Percentiles rank a stretch among this genome's conserved stretches.
Evolutionary conservation across 1,140 invertebrate species (phyloP).

Genomic region (Lasioglossum baleicum): DNA sequence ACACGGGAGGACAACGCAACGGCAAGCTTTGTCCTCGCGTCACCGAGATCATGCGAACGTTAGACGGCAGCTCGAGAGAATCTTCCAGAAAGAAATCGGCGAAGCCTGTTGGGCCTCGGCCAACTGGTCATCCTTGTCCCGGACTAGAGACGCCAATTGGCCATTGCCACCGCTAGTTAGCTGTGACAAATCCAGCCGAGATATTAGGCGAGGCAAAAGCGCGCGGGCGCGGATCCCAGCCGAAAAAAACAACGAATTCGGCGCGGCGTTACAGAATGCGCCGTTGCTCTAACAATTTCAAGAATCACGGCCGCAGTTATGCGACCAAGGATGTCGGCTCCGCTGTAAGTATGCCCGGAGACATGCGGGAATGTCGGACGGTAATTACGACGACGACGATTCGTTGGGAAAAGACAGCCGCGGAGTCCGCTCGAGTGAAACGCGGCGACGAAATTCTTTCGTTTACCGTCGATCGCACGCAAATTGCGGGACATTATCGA

Average conservation of each 20-base stretch:
- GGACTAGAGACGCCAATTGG: conserved; percentile 35
- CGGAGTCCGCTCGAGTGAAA: not conserved
- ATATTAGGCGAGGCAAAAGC: not conserved
- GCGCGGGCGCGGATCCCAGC: not conserved
- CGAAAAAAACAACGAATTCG: not conserved
- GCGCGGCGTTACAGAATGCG: not conserved
- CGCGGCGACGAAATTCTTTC: not conserved
- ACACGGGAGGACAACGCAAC: not conserved
- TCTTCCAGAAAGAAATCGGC: not conserved
- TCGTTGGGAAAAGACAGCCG: not conserved
- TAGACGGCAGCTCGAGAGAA: not conserved
- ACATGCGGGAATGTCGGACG: not conserved
- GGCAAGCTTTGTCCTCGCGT: not conserved
- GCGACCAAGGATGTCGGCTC: not conserved
- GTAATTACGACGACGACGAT: not conserved
- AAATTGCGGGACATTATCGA: not conserved
- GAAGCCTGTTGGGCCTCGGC: not conserved
- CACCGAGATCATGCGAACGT: not conserved
- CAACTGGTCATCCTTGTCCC: conserved; percentile 13
- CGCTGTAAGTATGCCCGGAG: not conserved
- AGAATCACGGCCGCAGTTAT: conserved; percentile 4
- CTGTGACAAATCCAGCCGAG: not conserved
- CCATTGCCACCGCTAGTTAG: not conserved
- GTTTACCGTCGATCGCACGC: not conserved
- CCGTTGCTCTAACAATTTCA: not conserved